phyloP scores from a whole-genome alignment of 2,113 vertebrate species.

The Cromileptes altivelis region DNA sequence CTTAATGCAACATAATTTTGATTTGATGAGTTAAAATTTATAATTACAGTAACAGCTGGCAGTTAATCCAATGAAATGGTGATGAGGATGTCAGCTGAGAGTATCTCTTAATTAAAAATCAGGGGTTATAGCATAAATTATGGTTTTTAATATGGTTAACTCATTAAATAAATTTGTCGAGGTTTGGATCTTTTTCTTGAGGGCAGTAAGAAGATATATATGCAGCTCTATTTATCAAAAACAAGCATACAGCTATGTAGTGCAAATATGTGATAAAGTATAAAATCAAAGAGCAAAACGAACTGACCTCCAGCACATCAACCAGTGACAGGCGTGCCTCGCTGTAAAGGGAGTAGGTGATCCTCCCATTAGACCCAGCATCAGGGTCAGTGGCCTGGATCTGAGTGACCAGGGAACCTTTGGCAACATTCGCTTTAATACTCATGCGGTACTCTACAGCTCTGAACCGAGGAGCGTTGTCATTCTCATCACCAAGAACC shows the following conservation, averaged over 20 bases:
- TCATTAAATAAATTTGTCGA: slow-evolving; percentile 13
- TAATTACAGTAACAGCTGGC: slow-evolving; percentile 54
- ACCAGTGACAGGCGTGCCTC: slow-evolving; percentile 93
- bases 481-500: slow-evolving; percentile 95
- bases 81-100: background rate
- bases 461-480: slow-evolving; percentile 94
- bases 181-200: slow-evolving; percentile 1
- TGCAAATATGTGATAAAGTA: background rate
- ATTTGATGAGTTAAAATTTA: slow-evolving; percentile 34
- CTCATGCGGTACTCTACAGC: slow-evolving; percentile 93
- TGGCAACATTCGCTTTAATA: slow-evolving; percentile 94
- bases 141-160: slow-evolving; percentile 11
- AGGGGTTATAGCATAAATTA: background rate
- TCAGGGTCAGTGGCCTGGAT: slow-evolving; percentile 95
- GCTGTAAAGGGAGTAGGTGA: slow-evolving; percentile 95
- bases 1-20: slow-evolving; percentile 20
- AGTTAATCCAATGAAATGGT: slow-evolving; percentile 42
- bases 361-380: slow-evolving; percentile 91
- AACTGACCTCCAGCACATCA: slow-evolving; percentile 91
- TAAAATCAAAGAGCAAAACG: background rate
- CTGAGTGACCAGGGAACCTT: slow-evolving; percentile 94
- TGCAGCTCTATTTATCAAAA: background rate
- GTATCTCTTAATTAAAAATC: slow-evolving; percentile 32
- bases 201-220: background rate
- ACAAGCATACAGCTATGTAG: background rate